Evolutionary conservation across 2,113 vertebrate species (phyloP).

Genomic region (Callopanchax toddi): DNA sequence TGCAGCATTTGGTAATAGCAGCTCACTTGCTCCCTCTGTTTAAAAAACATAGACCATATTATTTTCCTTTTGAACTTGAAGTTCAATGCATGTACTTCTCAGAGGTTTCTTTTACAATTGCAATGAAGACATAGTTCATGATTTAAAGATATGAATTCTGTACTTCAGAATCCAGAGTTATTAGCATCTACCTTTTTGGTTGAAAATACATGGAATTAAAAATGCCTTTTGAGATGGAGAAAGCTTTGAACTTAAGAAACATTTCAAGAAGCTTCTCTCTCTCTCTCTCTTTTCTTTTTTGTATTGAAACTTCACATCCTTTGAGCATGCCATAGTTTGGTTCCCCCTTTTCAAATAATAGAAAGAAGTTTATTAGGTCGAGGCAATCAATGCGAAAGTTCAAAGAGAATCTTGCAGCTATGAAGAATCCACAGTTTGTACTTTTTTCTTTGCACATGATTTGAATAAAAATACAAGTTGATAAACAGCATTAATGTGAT

Average conservation of each 20-base stretch:
- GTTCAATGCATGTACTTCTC: slow-evolving; percentile 59
- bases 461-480: slow-evolving; percentile 83
- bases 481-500: slow-evolving; percentile 29
- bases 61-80: slow-evolving; percentile 52
- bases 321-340: slow-evolving; percentile 85
- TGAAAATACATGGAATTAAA: slow-evolving; percentile 86
- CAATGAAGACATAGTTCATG: slow-evolving; percentile 64
- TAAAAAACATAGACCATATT: slow-evolving; percentile 37
- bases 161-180: slow-evolving; percentile 72
- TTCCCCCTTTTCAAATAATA: slow-evolving; percentile 93
- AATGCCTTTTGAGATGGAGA: slow-evolving; percentile 94
- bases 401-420: slow-evolving; percentile 93
- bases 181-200: slow-evolving; percentile 71
- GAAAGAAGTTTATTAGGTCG: slow-evolving; percentile 88
- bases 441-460: slow-evolving; percentile 87
- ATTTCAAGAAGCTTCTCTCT: slow-evolving; percentile 84
- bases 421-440: slow-evolving; percentile 88
- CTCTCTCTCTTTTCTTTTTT: slow-evolving; percentile 60
- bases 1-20: slow-evolving; percentile 6
- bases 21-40: slow-evolving; percentile 9
- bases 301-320: slow-evolving; percentile 87
- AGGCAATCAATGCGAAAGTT: slow-evolving; percentile 92
- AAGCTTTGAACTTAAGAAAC: slow-evolving; percentile 94
- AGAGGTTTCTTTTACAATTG: slow-evolving; percentile 70
- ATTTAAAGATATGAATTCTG: slow-evolving; percentile 76